A percentile compares a stretch with the other conserved stretches of the same genome.
These are phyloP conservation scores for Sarcoramphus papa DNA, from an alignment of 2,797 vertebrate species.

Conservation along the genomic window DNA sequence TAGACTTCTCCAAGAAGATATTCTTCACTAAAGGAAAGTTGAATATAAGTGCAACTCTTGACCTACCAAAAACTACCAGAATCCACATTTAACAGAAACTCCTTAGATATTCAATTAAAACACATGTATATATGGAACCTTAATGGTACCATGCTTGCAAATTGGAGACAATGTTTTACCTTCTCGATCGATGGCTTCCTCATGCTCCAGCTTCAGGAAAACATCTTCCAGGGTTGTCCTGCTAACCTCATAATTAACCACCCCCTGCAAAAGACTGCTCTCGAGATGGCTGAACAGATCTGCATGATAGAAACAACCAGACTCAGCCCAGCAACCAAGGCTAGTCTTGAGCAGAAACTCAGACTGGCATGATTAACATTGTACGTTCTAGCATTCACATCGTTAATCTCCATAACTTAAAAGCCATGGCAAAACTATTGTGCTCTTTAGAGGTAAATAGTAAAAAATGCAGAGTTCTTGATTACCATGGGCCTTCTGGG, in stretches of 20 bases:
- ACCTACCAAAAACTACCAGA: not conserved
- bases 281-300: constrained; percentile 85
- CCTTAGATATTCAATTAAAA: not conserved
- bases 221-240: constrained; percentile 88
- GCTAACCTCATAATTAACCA: constrained; percentile 82
- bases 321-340: not conserved
- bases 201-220: constrained; percentile 83
- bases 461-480: not conserved
- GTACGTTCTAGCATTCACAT: not conserved
- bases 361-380: rapidly evolving
- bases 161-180: constrained; percentile 61
- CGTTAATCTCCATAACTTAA: rapidly evolving
- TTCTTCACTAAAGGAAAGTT: not conserved
- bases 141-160: rapidly evolving
- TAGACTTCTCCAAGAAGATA: not conserved
- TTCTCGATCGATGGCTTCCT: constrained; percentile 73
- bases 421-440: not conserved
- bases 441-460: rapidly evolving
- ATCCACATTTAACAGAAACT: not conserved
- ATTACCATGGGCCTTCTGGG: not conserved
- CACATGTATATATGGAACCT: rapidly evolving
- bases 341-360: not conserved
- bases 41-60: not conserved
- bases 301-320: not conserved
- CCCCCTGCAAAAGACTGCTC: constrained; percentile 67